Evolutionary conservation across 2,113 vertebrate species (phyloP), one percentile per base, ranked within the genome.

Genomic region (Puffinus mauretanicus): DNA sequence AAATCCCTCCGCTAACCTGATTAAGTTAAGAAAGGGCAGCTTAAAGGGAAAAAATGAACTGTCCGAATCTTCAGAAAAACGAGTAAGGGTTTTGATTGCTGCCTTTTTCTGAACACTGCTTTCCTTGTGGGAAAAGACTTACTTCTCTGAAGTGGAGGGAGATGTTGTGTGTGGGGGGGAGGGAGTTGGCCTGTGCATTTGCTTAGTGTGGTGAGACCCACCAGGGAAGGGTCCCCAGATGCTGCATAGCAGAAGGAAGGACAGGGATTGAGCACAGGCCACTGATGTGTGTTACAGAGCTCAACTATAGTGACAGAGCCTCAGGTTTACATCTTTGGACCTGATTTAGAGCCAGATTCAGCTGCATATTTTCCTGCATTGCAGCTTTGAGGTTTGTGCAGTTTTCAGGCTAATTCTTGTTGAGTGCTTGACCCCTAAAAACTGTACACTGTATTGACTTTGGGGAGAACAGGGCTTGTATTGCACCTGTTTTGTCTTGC

Each of bases 1-100:
- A 97, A 97, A 93, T 91, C 88, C 86, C 9, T 89, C 44, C 38
- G 51, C 70, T 97, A 97, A 97, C 94, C 93, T 93, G 96, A 96
- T 97, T 96, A 96, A 78, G 90, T 94, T 92, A 81, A 77, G 82
- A 93, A 95, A 96, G 70, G 47, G 82, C 81, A 67, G 71, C 54
- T 94, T 90, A 83, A 86, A 78, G 60, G 40, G 62, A 47, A 83
- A 90, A 89, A 65, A 86, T n/a, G 16, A 95, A 66, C 60, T 86
- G 58, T 66, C 21, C 44, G 47, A 78, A 86, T 89, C 55, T 90
- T 88, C 66, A 71, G 58, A 77, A 11, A 29, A 77, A 93, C 64
- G 36, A 15, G 49, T 76, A 29, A 85, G 13, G 14, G 24, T 61
- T 93, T 90, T 87, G 69, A 44, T 69, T 92, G 38, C 51, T 94